Base-by-base conservation (phyloP, 30 jellyfish, hydroid and myxozoan genomes). In the Aurelia aurita region DNA sequence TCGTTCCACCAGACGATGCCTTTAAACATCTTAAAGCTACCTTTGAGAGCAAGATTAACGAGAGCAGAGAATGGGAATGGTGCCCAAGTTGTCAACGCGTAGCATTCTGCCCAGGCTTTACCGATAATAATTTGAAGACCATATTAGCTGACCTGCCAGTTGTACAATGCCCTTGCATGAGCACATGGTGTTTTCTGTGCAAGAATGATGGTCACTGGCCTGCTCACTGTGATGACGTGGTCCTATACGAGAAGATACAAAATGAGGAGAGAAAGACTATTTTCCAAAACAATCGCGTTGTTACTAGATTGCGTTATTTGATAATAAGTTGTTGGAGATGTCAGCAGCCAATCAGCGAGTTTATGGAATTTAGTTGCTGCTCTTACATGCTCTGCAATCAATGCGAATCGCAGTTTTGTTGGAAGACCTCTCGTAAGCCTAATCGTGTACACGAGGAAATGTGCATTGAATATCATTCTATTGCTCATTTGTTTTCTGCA, bases 161-260 rank as follows among this genome's bases (percentile, higher is more conserved):
- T 21, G 65, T 54, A 7, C 22, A 54, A 54, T 54, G 65, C 27
- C 27, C 19, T 18, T 54, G 65, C 65, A 54, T 54, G 27, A 54
- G 27, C 65, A 54, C 65, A 21, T 54, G 65, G 65, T 54, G 65
- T 21, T 54, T 54, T 54, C 22, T 54, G 19, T 54, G 65, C 27
- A 54, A 54, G 27, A 54, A 54, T 3, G 6, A 18, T 21, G 65
- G 6, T 16, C 65, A 54, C 15, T 54, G 65, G 65, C 65, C 65
- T 18, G 65, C 65, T 16, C 22, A 54, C 27, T 54, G 65, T 21
- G 27, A 54, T 2, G 65, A 54, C 5, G 25, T 18, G 22, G 65
- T 16, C 26, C 26, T 21, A 54, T 54, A 54, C 65, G 27, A 21
- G 10, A 54, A 54, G 22, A 54, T 21, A 54, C 22, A 1, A 54